Percentiles rank a stretch among this genome's conserved stretches.
phyloP scores from a whole-genome alignment of 2,797 vertebrate species.

The Dermochelys coriacea region DNA sequence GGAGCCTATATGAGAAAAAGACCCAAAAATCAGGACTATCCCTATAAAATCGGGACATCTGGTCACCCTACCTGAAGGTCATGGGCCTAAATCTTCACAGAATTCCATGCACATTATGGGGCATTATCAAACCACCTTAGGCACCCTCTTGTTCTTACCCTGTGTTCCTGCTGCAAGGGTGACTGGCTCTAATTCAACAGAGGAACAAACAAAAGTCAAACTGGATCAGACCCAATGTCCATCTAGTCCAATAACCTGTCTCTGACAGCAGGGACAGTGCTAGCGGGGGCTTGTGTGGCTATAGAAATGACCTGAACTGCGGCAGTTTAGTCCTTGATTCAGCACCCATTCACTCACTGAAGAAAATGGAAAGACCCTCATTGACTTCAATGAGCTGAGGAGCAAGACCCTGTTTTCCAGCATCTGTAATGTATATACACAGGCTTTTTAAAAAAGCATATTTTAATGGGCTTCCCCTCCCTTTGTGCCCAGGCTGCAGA shows the following conservation, averaged over 20 bases:
- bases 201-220: neutral
- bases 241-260: neutral
- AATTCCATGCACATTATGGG: neutral
- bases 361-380: neutral
- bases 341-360: neutral
- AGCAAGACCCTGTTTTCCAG: neutral
- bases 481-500: accelerated
- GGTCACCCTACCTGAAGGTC: too few species aligned
- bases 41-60: too few species aligned
- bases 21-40: too few species aligned
- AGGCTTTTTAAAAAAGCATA: neutral
- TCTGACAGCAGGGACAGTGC: neutral
- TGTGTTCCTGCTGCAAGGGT: neutral
- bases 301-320: neutral
- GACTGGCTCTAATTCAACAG: neutral
- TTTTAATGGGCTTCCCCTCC: accelerated
- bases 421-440: neutral
- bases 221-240: neutral
- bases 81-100: neutral
- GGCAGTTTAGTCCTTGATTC: neutral
- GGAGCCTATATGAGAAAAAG: too few species aligned
- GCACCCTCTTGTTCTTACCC: neutral
- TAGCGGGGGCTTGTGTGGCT: neutral
- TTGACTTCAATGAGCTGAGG: neutral
- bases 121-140: neutral